phyloP scores from a whole-genome alignment of 2,113 vertebrate genomes.

The Atherinomorus stipes region DNA sequence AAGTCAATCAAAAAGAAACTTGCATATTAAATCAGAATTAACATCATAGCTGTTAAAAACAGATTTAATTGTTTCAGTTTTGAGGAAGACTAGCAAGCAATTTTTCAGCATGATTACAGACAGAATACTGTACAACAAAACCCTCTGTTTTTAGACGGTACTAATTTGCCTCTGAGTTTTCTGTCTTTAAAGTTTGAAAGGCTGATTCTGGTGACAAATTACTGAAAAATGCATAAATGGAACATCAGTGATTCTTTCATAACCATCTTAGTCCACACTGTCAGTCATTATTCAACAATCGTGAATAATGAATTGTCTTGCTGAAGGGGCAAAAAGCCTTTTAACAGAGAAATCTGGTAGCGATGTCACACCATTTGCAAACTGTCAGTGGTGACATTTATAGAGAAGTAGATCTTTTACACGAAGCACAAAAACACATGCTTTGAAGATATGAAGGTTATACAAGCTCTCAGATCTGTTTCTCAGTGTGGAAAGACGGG shows the following conservation, averaged over 20 bases:
- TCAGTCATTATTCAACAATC: constrained; percentile 36
- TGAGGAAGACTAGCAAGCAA: no score
- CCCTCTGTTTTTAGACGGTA: no score
- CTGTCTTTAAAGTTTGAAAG: background rate
- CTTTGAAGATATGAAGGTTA: constrained; percentile 30
- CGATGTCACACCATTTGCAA: constrained; percentile 32
- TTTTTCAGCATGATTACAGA: no score
- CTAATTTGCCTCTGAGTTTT: background rate
- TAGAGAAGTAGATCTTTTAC: constrained; percentile 14
- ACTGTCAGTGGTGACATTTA: constrained; percentile 50
- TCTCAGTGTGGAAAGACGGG: background rate
- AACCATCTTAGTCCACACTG: constrained; percentile 12
- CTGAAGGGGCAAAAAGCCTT: constrained; percentile 22
- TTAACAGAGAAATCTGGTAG: constrained; percentile 25
- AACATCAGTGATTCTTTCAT: constrained; percentile 24
- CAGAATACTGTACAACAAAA: no score
- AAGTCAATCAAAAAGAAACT: no score
- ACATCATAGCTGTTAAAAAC: background rate
- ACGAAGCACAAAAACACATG: constrained; percentile 3
- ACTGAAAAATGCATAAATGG: constrained; percentile 21
- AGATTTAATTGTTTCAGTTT: no score
- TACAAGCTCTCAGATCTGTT: constrained; percentile 14
- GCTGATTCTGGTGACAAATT: constrained; percentile 13
- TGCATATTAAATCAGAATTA: background rate
- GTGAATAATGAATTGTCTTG: constrained; percentile 26